Evolutionary conservation across 2,888 invertebrate species (phyloP).

Genomic region (Lasius fuliginosus): DNA sequence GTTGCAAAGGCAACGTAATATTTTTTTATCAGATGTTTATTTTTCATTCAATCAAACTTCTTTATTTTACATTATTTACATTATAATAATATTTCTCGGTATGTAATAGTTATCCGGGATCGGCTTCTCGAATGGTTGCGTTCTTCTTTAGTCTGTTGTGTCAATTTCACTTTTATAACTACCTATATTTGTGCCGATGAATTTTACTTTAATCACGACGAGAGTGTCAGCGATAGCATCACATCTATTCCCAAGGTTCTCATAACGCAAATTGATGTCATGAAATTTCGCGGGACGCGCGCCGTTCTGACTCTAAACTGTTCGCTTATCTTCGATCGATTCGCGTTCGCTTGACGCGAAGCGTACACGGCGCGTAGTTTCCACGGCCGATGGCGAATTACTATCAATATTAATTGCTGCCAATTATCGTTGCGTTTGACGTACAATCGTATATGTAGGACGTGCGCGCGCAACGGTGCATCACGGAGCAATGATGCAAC

Average conservation of each 20-base stretch:
- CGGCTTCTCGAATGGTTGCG: too few species aligned
- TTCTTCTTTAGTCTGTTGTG: too few species aligned
- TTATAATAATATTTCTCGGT: too few species aligned
- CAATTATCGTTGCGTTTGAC: constrained; percentile 81
- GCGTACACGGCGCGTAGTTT: constrained; percentile 48
- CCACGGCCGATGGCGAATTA: constrained; percentile 67
- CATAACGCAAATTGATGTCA: neutral
- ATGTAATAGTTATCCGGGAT: too few species aligned
- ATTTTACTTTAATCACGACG: neutral
- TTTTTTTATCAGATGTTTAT: too few species aligned
- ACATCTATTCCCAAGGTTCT: neutral
- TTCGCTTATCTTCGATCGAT: constrained; percentile 39
- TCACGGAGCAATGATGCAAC: constrained; percentile 61
- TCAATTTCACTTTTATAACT: too few species aligned
- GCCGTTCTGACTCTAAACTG: neutral
- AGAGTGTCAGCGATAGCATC: neutral
- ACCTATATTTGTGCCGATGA: too few species aligned
- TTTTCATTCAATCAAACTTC: too few species aligned
- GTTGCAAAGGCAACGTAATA: too few species aligned
- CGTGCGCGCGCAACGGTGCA: constrained; percentile 56
- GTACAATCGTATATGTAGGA: constrained; percentile 62
- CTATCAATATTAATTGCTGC: constrained; percentile 84
- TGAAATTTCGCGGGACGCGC: constrained; percentile 31
- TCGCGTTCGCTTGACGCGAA: neutral
- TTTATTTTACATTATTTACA: too few species aligned